Conservation (phyloP, 2,888 invertebrate genomes). For the Philereme transversata region DNA sequence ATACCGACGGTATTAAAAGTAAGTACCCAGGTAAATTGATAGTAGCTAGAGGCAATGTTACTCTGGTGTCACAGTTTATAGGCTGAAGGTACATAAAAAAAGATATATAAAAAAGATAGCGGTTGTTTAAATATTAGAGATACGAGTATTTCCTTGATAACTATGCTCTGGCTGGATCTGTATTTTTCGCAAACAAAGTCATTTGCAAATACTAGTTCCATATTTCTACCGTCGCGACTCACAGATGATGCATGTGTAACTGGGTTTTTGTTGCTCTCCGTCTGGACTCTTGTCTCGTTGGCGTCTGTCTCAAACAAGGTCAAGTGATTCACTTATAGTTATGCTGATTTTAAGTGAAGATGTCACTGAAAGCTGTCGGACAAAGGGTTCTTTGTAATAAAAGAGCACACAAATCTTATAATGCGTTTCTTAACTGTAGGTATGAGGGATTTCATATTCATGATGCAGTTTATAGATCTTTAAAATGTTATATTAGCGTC, state of each 20-base stretch:
- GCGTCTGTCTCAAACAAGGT: conserved; percentile 55
- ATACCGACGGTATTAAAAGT: too few relatives aligned
- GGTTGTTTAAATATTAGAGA: too few relatives aligned
- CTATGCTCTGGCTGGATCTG: too few relatives aligned
- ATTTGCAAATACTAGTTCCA: conserved; percentile 21
- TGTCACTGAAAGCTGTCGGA: conserved; percentile 33
- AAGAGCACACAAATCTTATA: conserved; percentile 15
- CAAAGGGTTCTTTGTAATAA: conserved; percentile 25
- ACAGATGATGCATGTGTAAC: conserved; percentile 46
- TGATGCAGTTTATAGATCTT: conserved; percentile 26
- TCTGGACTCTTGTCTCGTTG: conserved; percentile 51
- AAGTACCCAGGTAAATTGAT: too few relatives aligned
- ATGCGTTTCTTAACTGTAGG: conserved; percentile 19
- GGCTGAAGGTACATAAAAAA: too few relatives aligned
- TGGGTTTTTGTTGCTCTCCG: conserved; percentile 44
- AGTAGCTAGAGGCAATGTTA: too few relatives aligned
- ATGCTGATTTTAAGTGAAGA: conserved; percentile 35
- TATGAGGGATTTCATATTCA: conserved; percentile 20
- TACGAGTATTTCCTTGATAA: too few relatives aligned
- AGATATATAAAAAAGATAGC: too few relatives aligned
- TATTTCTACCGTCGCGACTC: conserved; percentile 23
- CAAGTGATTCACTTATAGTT: conserved; percentile 49
- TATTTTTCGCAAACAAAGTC: conserved; percentile 3
- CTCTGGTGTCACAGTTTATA: too few relatives aligned
- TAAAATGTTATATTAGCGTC: conserved; percentile 22